Evolutionary conservation across 1,140 invertebrate genomes (phyloP).

Genomic region (Drosophila ironensis): DNA sequence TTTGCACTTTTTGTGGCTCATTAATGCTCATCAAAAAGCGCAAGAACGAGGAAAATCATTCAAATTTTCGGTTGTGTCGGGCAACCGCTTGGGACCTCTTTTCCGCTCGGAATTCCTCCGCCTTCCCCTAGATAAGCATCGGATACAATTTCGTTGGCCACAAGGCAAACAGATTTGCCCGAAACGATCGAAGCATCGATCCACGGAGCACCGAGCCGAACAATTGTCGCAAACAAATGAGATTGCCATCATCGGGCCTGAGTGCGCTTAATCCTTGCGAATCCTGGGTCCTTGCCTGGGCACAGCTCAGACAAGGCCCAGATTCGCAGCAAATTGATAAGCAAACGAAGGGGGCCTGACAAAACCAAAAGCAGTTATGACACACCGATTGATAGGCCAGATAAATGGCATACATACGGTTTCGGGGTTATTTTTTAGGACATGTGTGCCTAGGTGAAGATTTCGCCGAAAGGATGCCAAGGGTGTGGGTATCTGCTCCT

Average conservation of each 20-base stretch:
- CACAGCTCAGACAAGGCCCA: conserved; percentile 46
- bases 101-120: neutral
- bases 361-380: conserved; percentile 71
- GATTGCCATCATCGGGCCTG: conserved; percentile 62
- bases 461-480: conserved; percentile 17
- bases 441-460: conserved; percentile 20
- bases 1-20: conserved; percentile 77
- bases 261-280: conserved; percentile 73
- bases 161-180: conserved; percentile 68
- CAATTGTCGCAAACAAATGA: conserved; percentile 66
- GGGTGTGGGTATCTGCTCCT: neutral
- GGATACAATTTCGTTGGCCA: conserved; percentile 75
- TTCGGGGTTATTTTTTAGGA: conserved; percentile 11
- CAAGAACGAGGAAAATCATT: conserved; percentile 40
- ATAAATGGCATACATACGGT: conserved; percentile 13
- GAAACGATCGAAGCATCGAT: conserved; percentile 55
- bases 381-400: conserved; percentile 60
- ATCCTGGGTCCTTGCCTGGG: conserved; percentile 40
- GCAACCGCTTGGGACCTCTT: conserved; percentile 36
- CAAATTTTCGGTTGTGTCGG: conserved; percentile 33
- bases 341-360: conserved; percentile 37
- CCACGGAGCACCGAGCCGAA: conserved; percentile 44
- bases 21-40: conserved; percentile 73
- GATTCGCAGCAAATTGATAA: conserved; percentile 73
- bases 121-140: conserved; percentile 55